These are phyloP conservation scores for Notodromas monacha DNA, from an alignment of 2,888 invertebrate genomes.

Conservation along the genomic window DNA sequence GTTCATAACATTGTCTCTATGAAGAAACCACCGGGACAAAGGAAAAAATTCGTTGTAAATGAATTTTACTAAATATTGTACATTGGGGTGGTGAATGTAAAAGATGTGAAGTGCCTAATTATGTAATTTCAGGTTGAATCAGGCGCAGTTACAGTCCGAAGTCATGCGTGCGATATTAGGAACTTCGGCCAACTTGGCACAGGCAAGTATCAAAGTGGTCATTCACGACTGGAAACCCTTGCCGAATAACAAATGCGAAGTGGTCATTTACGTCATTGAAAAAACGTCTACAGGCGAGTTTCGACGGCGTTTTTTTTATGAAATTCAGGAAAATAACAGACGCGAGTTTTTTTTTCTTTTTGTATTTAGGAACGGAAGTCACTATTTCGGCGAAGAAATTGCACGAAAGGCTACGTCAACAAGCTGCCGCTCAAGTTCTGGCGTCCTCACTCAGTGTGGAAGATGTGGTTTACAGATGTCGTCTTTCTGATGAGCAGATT, in stretches of 20 bases:
- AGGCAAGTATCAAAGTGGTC: constrained; percentile 34
- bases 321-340: no score
- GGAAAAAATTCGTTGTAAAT: no score
- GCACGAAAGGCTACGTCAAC: constrained; percentile 22
- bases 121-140: neutral
- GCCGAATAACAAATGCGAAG: constrained; percentile 42
- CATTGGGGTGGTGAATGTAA: no score
- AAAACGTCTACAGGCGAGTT: constrained; percentile 22
- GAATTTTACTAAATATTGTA: no score
- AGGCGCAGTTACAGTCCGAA: neutral
- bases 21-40: no score
- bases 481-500: constrained; percentile 39
- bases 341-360: no score
- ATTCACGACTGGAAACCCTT: constrained; percentile 43
- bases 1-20: no score
- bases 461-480: constrained; percentile 33
- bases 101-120: neutral
- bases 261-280: constrained; percentile 36
- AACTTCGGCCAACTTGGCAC: neutral
- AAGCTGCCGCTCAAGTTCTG: constrained; percentile 34
- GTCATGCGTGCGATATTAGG: neutral
- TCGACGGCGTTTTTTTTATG: constrained; percentile 13
- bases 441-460: constrained; percentile 29
- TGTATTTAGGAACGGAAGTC: no score
- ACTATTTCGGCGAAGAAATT: constrained; percentile 17